phyloP scores from a whole-genome alignment of 2,888 invertebrate species.

The Synanthedon myopaeformis region DNA sequence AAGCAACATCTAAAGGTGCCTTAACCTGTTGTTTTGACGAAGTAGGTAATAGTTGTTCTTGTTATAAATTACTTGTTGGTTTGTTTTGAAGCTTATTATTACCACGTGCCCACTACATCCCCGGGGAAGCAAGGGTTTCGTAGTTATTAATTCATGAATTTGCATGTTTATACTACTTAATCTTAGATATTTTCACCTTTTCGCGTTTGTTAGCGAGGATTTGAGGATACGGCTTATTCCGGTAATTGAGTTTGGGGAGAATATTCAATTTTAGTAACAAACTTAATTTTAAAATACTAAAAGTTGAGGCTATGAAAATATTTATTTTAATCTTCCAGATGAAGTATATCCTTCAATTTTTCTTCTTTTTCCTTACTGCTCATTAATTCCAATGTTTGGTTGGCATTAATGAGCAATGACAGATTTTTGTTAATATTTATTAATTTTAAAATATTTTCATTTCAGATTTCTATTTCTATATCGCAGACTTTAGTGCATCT shows the following conservation, averaged over 20 bases:
- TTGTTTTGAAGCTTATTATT: slow-evolving; percentile 60
- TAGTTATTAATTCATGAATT: slow-evolving; percentile 55
- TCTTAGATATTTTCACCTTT: slow-evolving; percentile 36
- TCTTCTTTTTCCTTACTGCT: too few species aligned
- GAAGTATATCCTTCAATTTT: too few species aligned
- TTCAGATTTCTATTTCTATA: too few species aligned
- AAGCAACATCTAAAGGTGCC: slow-evolving; percentile 35
- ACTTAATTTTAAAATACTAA: too few species aligned
- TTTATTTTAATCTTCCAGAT: too few species aligned
- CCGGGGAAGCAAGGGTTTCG: slow-evolving; percentile 40
- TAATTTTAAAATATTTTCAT: too few species aligned
- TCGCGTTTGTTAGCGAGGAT: slow-evolving; percentile 16
- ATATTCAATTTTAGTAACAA: too few species aligned
- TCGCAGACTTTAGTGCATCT: too few species aligned
- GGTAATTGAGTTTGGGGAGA: background rate
- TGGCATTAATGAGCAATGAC: too few species aligned
- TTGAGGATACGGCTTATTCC: background rate
- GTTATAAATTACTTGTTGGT: slow-evolving; percentile 58
- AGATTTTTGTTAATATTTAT: too few species aligned
- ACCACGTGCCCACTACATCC: slow-evolving; percentile 43
- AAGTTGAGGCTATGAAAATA: too few species aligned
- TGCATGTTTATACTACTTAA: slow-evolving; percentile 34
- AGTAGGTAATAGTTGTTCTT: slow-evolving; percentile 47
- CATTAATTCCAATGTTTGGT: too few species aligned
- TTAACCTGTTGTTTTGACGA: slow-evolving; percentile 46